Evolutionary conservation across 2,888 invertebrate genomes (phyloP).

Genomic region (Autographa pulchrina): DNA sequence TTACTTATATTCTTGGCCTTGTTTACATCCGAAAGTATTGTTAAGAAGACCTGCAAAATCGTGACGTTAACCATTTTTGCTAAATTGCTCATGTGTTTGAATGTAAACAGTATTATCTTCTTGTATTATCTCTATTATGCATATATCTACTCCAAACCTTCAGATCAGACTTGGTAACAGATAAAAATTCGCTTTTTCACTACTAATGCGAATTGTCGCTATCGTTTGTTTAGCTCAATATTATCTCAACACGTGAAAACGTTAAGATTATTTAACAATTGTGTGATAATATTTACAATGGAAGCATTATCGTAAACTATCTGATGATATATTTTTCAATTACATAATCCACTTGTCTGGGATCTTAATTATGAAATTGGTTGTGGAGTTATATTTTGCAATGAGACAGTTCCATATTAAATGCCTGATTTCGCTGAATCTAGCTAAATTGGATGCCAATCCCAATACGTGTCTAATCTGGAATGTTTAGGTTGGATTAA

Average conservation of each 20-base stretch:
- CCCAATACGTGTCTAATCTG: no score
- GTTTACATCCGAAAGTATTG: no score
- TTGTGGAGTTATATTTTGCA: neutral
- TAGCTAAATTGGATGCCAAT: no score
- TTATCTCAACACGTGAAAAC: neutral
- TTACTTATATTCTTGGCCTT: no score
- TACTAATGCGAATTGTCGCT: neutral
- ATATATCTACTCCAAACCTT: neutral
- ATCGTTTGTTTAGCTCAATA: neutral
- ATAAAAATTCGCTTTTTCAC: neutral
- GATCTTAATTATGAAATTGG: neutral
- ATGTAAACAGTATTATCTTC: neutral
- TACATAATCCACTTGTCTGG: neutral
- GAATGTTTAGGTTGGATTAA: no score
- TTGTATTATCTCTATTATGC: neutral
- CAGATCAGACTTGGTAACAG: neutral
- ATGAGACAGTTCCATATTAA: no score
- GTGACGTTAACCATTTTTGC: neutral
- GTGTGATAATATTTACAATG: slow-evolving; percentile 1
- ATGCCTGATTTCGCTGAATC: no score
- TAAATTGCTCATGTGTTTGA: neutral
- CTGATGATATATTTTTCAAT: neutral
- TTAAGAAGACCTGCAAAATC: no score
- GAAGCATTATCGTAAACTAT: neutral
- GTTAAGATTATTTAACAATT: neutral